A percentile compares a stretch with the other conserved stretches of the same genome.
Evolutionary conservation across 23 tunicate species (phyloP).

Genomic region (Styela plicata): DNA sequence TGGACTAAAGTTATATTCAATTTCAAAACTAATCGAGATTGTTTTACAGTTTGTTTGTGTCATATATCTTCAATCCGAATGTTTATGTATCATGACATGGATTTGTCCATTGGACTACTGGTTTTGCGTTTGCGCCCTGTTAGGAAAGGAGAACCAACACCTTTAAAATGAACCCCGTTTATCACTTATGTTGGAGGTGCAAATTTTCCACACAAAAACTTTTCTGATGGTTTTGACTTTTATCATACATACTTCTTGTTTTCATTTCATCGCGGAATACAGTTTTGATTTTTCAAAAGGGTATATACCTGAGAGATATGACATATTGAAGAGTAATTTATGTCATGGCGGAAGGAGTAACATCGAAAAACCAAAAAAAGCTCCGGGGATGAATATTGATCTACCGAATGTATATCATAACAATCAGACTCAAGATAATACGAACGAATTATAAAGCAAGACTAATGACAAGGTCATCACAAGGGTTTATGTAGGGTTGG

Average conservation of each 20-base stretch:
- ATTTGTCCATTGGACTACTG: neutral
- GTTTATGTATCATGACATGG: conserved; percentile 5
- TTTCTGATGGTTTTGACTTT: neutral
- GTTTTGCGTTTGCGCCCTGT: conserved; percentile 5
- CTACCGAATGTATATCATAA: neutral
- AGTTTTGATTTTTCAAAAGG: neutral
- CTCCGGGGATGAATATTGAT: neutral
- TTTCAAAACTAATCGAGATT: no score
- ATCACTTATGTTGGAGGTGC: neutral
- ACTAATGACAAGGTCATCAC: no score
- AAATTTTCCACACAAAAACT: conserved; percentile 9
- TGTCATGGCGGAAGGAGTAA: neutral
- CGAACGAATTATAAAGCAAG: no score
- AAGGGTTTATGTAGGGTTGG: no score
- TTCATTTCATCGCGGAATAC: neutral
- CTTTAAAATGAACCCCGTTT: neutral
- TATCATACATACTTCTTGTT: neutral
- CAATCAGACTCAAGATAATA: no score
- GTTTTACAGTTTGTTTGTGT: neutral
- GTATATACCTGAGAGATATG: neutral
- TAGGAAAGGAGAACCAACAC: neutral
- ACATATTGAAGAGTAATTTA: neutral
- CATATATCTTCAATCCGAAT: conserved; percentile 11
- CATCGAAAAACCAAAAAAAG: neutral
- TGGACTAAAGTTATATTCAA: no score